Evolutionary conservation across 2,888 invertebrate species (phyloP).

Genomic region (Ophion slaviceki): DNA sequence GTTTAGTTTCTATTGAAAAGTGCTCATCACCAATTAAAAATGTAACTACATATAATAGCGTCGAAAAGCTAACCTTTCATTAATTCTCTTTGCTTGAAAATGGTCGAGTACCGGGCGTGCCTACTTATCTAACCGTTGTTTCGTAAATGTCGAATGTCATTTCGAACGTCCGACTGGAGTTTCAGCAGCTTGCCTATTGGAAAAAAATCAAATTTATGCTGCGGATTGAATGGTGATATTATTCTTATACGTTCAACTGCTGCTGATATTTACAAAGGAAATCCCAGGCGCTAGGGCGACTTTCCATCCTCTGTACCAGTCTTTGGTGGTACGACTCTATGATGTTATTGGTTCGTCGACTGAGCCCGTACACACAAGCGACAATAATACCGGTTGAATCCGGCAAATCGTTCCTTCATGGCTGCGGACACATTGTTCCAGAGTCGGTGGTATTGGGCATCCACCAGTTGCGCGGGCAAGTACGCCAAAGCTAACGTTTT

Average conservation of each 20-base stretch:
- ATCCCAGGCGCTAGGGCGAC: slow-evolving; percentile 45
- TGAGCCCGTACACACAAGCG: slow-evolving; percentile 39
- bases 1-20: not conserved
- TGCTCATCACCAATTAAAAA: not conserved
- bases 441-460: slow-evolving; percentile 12
- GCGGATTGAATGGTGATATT: not conserved
- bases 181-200: slow-evolving; percentile 42
- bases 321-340: slow-evolving; percentile 47
- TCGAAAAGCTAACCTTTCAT: slow-evolving; percentile 36
- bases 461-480: slow-evolving; percentile 36
- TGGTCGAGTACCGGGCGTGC: slow-evolving; percentile 36
- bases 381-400: slow-evolving; percentile 16
- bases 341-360: slow-evolving; percentile 38
- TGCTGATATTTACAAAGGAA: slow-evolving; percentile 41
- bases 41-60: not conserved
- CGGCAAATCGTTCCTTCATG: not conserved
- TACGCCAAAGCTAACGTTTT: slow-evolving; percentile 46
- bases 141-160: slow-evolving; percentile 14
- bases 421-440: not conserved
- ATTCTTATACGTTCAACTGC: not conserved
- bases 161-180: slow-evolving; percentile 34
- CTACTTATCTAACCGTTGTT: slow-evolving; percentile 30
- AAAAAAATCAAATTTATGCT: slow-evolving; percentile 1
- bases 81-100: slow-evolving; percentile 36
- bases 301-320: slow-evolving; percentile 32